Base-by-base conservation (phyloP, 2,888 invertebrate species). In the Microplitis manilae region DNA sequence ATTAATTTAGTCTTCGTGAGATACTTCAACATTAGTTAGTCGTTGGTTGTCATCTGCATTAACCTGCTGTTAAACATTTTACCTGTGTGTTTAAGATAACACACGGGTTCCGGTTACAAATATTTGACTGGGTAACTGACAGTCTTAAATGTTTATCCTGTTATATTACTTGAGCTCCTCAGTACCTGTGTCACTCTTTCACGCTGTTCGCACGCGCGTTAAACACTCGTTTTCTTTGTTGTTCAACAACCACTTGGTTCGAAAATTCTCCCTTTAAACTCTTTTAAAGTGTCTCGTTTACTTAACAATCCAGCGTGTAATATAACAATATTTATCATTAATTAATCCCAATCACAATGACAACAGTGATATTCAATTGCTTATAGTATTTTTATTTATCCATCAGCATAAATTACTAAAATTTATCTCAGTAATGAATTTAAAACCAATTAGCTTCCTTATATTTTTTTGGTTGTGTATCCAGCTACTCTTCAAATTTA, bases 121-220 rank as follows among this genome's bases (percentile, higher is more conserved):
- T 88, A 88, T 88, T 88, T 88, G 88, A 84, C 83, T 86, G 83
- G 84, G 84, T 87, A 87, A 87, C 86, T 86, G 84, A 85, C 86
- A 13, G 50, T 50, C 50, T 50, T 13, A 50, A 50, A 50, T 86
- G 86, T 87, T 87, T 86, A 82, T 83, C 84, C 84, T 76, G 50
- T 50, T 50, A 50, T 50, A 50, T 50, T 50, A 50, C 50, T 50
- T 13, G 9, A 50, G 50, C 13, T 50, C 50, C 50, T 50, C 50
- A 50, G 50, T 50, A 50, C 50, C 64, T 38, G 30, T 68, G 20
- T 39, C 67, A 61, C 76, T 64, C 64, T 20, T 64, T n/a, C 15
- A 17, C 40, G 40, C 9, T 77, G 75, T 76, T 74, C 74, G 74
- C 77, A 62, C 75, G 76, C 73, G 30, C 75, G n/a, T 39, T 39